Base-by-base conservation (phyloP, 2,797 vertebrate genomes). In the Gymnothorax reevesii region DNA sequence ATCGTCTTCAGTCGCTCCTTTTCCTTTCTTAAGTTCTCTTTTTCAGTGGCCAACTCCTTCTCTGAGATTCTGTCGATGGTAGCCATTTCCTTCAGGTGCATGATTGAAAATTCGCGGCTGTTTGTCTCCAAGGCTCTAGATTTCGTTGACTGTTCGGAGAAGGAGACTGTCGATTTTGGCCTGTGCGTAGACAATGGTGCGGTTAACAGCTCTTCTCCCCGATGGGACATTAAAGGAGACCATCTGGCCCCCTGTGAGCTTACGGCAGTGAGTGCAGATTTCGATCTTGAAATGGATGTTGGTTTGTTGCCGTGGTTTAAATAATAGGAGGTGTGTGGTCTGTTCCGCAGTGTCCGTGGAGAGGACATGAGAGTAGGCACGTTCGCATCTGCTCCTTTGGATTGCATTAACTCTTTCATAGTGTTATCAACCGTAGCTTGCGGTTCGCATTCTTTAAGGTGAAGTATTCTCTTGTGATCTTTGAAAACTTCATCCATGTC, bases 61-160 rank as follows among this genome's bases (percentile, higher is more conserved):
- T 94, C 90, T 27, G 94, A 95, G 86, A 97, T 96, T 33, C 92
- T 93, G 91, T 97, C 96, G 9, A 97, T 96, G 7, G 92, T 84
- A 10, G 96, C 94, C 0, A 97, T 94, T 33, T 93, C 89, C 83
- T 93, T 95, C 88, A 97, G 93, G 91, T 96, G 92, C 89, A 93
- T 89, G 66, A 96, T 89, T 0, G 96, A 97, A 62, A 97, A 12
- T 42, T 82, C 75, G 55, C 92, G 88, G 4, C 83, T 89, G 54
- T 91, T 17, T 17, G 87, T 83, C 5, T 88, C 88, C 88, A 12
- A 89, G 86, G 3, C 80, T 9, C 6, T 73, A 15, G 2, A 83
- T 25, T 80, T 49, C 84, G 57, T 62, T 62, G 0, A 54, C 62
- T 33, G 64, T 62, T 1, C 82, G 87, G 52, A 85, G 52, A n/a